Conservation (phyloP, 1,140 invertebrate genomes). For the Tetramorium simillimum region DNA sequence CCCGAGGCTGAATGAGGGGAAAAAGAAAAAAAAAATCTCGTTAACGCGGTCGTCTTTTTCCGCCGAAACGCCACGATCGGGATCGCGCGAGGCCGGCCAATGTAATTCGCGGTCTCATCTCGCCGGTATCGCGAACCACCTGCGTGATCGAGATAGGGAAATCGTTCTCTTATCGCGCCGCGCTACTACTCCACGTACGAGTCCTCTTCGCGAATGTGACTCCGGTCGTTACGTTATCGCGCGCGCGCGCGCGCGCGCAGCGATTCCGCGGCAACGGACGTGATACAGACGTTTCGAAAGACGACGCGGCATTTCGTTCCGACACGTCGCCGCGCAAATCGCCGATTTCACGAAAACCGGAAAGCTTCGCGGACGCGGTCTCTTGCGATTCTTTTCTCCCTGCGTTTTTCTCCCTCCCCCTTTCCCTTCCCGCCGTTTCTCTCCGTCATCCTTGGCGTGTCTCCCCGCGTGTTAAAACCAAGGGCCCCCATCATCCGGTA, state of each 20-base stretch:
- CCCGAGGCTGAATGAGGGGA: not conserved
- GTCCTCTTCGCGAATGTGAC: conserved; percentile 7
- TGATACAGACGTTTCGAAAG: not conserved
- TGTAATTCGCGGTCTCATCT: conserved; percentile 7
- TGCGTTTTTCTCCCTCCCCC: not conserved
- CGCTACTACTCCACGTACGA: not conserved
- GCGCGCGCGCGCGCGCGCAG: not conserved
- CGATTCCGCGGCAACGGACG: not conserved
- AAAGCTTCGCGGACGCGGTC: not conserved
- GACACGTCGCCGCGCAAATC: not conserved
- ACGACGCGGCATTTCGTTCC: not conserved
- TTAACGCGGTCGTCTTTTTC: not conserved
- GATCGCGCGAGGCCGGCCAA: not conserved
- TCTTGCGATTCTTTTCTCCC: conserved; percentile 4
- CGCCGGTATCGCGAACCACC: conserved; percentile 20
- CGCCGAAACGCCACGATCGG: not conserved
- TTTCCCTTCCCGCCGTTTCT: not conserved
- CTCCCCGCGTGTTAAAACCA: conserved; percentile 14
- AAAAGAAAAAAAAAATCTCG: not conserved
- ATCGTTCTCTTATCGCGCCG: conserved; percentile 29
- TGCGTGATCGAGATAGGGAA: conserved; percentile 45
- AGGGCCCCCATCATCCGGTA: conserved; percentile 52
- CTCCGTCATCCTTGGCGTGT: conserved; percentile 7
- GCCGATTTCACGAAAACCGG: conserved; percentile 19
- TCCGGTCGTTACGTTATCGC: conserved; percentile 24